Conservation (phyloP, 1,140 invertebrate genomes). For the Hormaphis cornu region DNA sequence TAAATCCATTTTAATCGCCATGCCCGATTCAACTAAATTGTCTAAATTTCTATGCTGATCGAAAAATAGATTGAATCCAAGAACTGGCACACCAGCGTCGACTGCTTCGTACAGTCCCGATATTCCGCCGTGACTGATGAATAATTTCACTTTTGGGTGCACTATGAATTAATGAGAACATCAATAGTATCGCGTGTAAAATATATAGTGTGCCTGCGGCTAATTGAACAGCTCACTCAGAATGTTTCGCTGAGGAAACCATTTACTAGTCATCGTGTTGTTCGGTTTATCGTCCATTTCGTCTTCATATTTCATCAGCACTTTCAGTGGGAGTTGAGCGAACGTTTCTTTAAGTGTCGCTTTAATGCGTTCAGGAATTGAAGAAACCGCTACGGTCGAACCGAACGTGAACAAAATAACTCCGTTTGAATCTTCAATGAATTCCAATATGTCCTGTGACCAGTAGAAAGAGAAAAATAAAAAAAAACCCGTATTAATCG, state of each 20-base stretch:
- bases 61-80: constrained; percentile 57
- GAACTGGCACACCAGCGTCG: constrained; percentile 58
- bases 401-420: constrained; percentile 61
- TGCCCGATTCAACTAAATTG: background rate
- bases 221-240: background rate
- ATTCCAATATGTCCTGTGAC: constrained; percentile 35
- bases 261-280: constrained; percentile 15
- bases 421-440: constrained; percentile 44
- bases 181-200: background rate
- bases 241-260: constrained; percentile 31
- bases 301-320: constrained; percentile 48
- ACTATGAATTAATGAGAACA: constrained; percentile 41
- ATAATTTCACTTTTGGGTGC: constrained; percentile 55
- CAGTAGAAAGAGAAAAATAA: no score
- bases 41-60: constrained; percentile 49
- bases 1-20: constrained; percentile 39
- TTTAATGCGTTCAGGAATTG: constrained; percentile 48
- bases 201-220: constrained; percentile 10
- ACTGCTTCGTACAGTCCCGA: constrained; percentile 59
- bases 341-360: constrained; percentile 52
- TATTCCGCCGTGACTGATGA: constrained; percentile 61
- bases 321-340: constrained; percentile 43
- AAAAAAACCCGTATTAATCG: no score
- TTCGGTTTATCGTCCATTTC: constrained; percentile 30
- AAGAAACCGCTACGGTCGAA: constrained; percentile 42